These are phyloP conservation scores for Clusia tigrina DNA, from an alignment of 2,888 invertebrate species.

Conservation along the genomic window DNA sequence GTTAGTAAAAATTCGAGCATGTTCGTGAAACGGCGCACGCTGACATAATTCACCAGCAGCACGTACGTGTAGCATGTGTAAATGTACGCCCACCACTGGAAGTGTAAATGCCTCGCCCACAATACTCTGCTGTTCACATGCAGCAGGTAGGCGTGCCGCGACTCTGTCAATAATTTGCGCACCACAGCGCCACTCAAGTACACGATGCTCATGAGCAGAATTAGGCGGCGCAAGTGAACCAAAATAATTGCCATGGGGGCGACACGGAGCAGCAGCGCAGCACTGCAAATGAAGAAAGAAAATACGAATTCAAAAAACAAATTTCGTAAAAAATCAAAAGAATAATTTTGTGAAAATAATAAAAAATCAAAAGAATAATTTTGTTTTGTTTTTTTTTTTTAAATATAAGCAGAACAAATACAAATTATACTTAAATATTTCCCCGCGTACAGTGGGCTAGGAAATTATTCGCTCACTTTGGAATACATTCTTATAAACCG, in stretches of 20 bases:
- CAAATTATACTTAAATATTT: too few species aligned
- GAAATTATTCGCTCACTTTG: too few species aligned
- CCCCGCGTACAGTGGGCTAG: too few species aligned
- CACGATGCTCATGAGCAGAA: slow-evolving; percentile 59
- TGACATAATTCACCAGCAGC: slow-evolving; percentile 57
- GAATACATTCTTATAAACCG: too few species aligned
- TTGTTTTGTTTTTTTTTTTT: too few species aligned
- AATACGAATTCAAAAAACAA: not conserved
- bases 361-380: not conserved
- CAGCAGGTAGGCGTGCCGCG: slow-evolving; percentile 49
- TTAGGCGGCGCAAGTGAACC: slow-evolving; percentile 61
- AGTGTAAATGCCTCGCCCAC: slow-evolving; percentile 52
- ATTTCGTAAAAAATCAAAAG: not conserved
- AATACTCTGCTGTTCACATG: slow-evolving; percentile 43
- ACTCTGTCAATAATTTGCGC: slow-evolving; percentile 54
- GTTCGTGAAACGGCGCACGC: slow-evolving; percentile 49
- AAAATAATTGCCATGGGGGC: slow-evolving; percentile 55
- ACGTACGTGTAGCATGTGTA: slow-evolving; percentile 59
- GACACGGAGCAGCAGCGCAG: not conserved
- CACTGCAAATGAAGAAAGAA: not conserved
- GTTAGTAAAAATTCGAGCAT: slow-evolving; percentile 54
- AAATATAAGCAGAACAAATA: too few species aligned
- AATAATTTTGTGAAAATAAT: not conserved
- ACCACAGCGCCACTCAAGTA: slow-evolving; percentile 59
- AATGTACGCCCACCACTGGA: slow-evolving; percentile 63